A percentile compares a stretch with the other conserved stretches of the same genome.
These are phyloP conservation scores for Microctenopoma steveboyesi DNA, from an alignment of 2,797 vertebrate genomes.

Conservation along the genomic window DNA sequence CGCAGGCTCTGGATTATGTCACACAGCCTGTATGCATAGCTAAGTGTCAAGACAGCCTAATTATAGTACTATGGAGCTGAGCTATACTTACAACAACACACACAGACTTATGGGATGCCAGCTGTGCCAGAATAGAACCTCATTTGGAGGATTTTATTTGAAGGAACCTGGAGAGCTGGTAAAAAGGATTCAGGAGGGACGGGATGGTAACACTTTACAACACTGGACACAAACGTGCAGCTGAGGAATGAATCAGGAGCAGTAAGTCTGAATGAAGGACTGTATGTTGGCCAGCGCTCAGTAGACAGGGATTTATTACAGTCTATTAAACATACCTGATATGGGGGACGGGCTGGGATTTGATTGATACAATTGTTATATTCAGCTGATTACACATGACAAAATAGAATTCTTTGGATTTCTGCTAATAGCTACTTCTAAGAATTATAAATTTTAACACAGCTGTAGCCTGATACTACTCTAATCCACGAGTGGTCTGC, in stretches of 20 bases:
- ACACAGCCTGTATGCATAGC: conserved; percentile 39
- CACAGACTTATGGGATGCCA: conserved; percentile 49
- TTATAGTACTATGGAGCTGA: conserved; percentile 64
- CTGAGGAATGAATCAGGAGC: background rate
- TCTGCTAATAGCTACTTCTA: too few relatives aligned
- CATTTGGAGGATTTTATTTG: conserved; percentile 18
- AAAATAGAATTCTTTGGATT: too few relatives aligned
- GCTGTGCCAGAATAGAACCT: conserved; percentile 55
- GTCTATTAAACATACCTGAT: too few relatives aligned
- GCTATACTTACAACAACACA: conserved; percentile 69
- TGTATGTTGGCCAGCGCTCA: too few relatives aligned
- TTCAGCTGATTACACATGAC: too few relatives aligned
- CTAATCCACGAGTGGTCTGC: too few relatives aligned
- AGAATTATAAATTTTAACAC: too few relatives aligned
- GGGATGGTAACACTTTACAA: conserved; percentile 16
- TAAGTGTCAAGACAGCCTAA: conserved; percentile 65
- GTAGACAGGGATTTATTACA: too few relatives aligned
- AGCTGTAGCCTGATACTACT: too few relatives aligned
- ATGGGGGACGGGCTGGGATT: too few relatives aligned
- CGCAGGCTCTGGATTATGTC: conserved; percentile 46
- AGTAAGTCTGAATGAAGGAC: too few relatives aligned
- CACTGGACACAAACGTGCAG: background rate
- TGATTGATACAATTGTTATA: too few relatives aligned
- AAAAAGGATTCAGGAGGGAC: conserved; percentile 9
- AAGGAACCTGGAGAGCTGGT: conserved; percentile 23